A percentile compares a stretch with the other conserved stretches of the same genome.
phyloP scores from a whole-genome alignment of 1,140 invertebrate genomes.

The Coenobita brevimanus region DNA sequence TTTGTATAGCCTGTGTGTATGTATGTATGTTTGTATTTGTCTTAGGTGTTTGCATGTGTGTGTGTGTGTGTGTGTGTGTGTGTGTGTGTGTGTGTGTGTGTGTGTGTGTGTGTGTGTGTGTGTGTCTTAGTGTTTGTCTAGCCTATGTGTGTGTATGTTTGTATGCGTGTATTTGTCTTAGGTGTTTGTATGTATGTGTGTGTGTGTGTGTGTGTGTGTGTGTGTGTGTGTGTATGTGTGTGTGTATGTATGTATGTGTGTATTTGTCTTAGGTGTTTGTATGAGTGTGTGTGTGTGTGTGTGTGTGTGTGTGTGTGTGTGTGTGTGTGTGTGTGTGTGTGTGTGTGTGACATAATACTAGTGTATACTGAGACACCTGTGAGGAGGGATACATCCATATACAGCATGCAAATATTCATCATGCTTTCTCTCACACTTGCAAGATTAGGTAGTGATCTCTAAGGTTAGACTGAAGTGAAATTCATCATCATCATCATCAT shows the following conservation, averaged over 20 bases:
- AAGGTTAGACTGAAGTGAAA: no score
- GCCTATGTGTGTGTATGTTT: neutral
- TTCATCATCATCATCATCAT: no score
- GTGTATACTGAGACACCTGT: neutral
- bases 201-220: neutral
- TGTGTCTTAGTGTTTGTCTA: neutral
- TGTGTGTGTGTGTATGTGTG: neutral
- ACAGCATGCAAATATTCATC: neutral
- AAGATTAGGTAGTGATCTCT: no score
- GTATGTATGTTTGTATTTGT: neutral
- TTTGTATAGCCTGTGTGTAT: neutral
- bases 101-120: neutral
- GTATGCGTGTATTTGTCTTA: neutral
- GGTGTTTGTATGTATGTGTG: neutral
- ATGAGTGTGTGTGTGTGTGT: neutral
- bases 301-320: neutral
- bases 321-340: slow-evolving; percentile 20
- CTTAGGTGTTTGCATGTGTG: neutral
- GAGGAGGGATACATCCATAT: neutral
- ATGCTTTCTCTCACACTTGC: no score
- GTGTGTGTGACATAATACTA: neutral
- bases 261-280: neutral
- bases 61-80: neutral
- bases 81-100: no score
- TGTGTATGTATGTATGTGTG: neutral